Base-by-base conservation (phyloP, 2,113 vertebrate genomes). In the Sinocyclocheilus anophthalmus region DNA sequence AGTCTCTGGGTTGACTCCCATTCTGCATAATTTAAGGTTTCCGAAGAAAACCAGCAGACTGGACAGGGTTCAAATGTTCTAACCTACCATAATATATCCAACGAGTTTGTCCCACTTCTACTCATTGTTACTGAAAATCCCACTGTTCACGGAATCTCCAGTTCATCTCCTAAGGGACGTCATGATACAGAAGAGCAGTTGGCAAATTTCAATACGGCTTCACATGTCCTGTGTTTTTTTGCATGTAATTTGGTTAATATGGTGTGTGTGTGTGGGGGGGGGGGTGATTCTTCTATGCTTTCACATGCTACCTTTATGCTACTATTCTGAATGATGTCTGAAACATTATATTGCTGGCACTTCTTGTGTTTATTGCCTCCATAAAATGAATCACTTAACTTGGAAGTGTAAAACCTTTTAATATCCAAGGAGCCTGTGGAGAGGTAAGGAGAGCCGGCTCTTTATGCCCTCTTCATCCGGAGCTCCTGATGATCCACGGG, bases 401-500 rank as follows among this genome's bases (percentile, higher is more conserved):
- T 37, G 37, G 33, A 22, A 42, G 22, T 48, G 72, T 48, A 75
- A 75, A 75, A n/a, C 22, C 2, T 75, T 73, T 75, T 75, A 48
- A 42, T 5, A 45, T 75, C 22, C 12, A 75, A 75, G 42, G 10
- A 48, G 72, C 13, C 39, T 48, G 11, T 45, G 22, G 20, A 48
- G 72, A 75, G 22, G 57, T 59, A n/a, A 59, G 3, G 42, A 48
- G 42, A 75, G 72, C 22, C 13, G 16, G 24, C 24, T 48, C 42
- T 81, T 81, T 45, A 48, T 20, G 39, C 6, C 37, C 14, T 67
- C 59, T 67, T 48, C n/a, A 67, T 67, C 61, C 4, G 42, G 22
- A 76, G 70, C 70, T 73, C 70, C 70, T 6, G 39, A 18, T 67
- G 79, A 81, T 65, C 39, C 39, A 67, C 63, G 24, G n/a, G 61